Base-by-base conservation (phyloP, 2,888 invertebrate genomes). In the Smittia sp. region DNA sequence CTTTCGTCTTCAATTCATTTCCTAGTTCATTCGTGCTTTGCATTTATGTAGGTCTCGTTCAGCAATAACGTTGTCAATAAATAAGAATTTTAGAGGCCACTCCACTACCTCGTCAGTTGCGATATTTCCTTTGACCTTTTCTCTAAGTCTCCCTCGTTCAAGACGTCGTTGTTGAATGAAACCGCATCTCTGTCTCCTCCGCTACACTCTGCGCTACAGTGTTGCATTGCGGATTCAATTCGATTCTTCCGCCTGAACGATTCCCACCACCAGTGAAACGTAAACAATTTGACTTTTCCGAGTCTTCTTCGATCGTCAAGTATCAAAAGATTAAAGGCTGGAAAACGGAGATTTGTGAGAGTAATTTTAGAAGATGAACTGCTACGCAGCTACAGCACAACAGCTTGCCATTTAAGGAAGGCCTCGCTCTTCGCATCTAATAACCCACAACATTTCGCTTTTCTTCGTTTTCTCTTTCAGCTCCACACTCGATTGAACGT, bases 321-420 rank as follows among this genome's bases (percentile, higher is more conserved):
- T 46, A 15, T 46, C 46, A 15, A 46, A 46, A 46, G n/a, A n/a
- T n/a, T n/a, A n/a, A 68, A 20, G 9, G 9, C 24, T 46, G 68
- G 20, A 69, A 69, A 69, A 69, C 15, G 52, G 52, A 68, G 70
- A 70, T 70, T 70, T 70, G 70, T 70, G 70, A 70, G 70, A 70
- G 46, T 15, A 15, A 32, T 39, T 39, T 39, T 7, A 13, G 46
- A 46, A 46, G 11, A 46, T 46, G 39, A 39, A 39, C 7, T 9
- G 7, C 39, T 9, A n/a, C 46, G 46, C 46, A 46, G 46, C n/a
- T 15, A 6, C 46, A 46, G 46, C 46, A 11, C 15, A 46, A 46
- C 46, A 46, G 15, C 4, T 46, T 46, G 46, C 46, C 46, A 46
- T 46, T 46, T 46, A 46, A 11, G 46, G 46, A 46, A 46, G 15